phyloP scores from a whole-genome alignment of 1,140 invertebrate genomes.

The Neodiprion fabricii region DNA sequence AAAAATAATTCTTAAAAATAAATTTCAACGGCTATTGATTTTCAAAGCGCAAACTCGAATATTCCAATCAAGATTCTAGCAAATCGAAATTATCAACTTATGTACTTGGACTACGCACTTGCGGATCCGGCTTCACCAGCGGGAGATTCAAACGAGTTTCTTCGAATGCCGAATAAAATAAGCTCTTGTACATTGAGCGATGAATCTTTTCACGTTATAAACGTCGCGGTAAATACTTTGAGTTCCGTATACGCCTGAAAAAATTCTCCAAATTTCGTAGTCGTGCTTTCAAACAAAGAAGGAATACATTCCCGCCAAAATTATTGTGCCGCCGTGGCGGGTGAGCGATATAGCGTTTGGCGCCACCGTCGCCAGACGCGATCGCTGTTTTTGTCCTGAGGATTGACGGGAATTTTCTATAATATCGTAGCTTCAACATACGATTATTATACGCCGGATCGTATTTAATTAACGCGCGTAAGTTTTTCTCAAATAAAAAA shows the following conservation, averaged over 20 bases:
- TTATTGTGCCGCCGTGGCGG: not conserved
- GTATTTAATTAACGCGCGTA: not conserved
- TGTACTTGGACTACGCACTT: slow-evolving; percentile 2
- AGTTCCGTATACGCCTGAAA: too few species aligned
- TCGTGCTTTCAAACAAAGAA: not conserved
- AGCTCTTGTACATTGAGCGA: too few species aligned
- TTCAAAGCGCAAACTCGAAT: not conserved
- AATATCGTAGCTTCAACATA: not conserved
- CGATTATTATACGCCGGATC: not conserved
- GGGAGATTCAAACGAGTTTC: not conserved
- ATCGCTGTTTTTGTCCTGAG: slow-evolving; percentile 43
- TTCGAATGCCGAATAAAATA: not conserved
- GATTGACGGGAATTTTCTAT: slow-evolving; percentile 5
- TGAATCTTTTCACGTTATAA: too few species aligned
- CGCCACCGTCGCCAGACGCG: slow-evolving; percentile 50
- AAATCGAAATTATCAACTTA: not conserved
- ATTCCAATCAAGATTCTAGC: not conserved
- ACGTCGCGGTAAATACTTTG: too few species aligned
- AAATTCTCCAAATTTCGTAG: too few species aligned
- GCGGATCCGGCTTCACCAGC: not conserved
- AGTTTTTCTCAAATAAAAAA: not conserved
- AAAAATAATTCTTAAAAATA: not conserved
- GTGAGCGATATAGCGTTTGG: slow-evolving; percentile 25
- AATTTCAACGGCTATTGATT: not conserved
- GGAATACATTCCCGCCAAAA: not conserved